A percentile compares a stretch with the other conserved stretches of the same genome.
phyloP scores from a whole-genome alignment of 2,797 vertebrate species.

The Enteromius afrohamiltoni region DNA sequence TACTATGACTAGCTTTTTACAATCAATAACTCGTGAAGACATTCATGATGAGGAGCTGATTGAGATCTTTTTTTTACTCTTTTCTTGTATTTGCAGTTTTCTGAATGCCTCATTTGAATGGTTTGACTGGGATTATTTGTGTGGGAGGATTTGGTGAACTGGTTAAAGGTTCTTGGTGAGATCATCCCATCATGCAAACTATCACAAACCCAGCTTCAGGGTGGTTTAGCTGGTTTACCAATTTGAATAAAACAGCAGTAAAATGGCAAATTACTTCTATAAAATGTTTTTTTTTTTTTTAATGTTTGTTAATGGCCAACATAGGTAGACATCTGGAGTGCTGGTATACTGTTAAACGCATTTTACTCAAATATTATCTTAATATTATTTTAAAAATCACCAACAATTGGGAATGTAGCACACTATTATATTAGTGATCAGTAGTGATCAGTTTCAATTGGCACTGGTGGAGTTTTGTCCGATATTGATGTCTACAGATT shows the following conservation, averaged over 20 bases:
- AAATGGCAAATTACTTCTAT: not conserved
- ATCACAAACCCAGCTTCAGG: not conserved
- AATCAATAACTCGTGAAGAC: not conserved
- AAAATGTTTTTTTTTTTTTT: too few species aligned
- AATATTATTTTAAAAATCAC: not conserved
- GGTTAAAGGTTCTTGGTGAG: too few species aligned
- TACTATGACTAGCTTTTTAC: not conserved
- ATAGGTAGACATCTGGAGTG: not conserved
- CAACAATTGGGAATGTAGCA: not conserved
- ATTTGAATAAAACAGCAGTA: not conserved
- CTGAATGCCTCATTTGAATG: not conserved
- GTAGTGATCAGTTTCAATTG: not conserved
- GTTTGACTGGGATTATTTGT: constrained; percentile 22
- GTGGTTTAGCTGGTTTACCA: not conserved
- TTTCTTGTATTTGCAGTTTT: too few species aligned
- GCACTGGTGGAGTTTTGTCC: not conserved
- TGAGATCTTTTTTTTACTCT: not conserved
- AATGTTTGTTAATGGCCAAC: not conserved
- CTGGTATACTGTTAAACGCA: not conserved
- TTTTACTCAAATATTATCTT: not conserved
- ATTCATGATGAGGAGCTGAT: not conserved
- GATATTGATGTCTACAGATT: not conserved
- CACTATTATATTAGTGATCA: not conserved
- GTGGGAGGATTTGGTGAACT: not conserved
- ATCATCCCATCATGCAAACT: not conserved